phyloP scores from a whole-genome alignment of 2,113 vertebrate species.

The Dascyllus trimaculatus region DNA sequence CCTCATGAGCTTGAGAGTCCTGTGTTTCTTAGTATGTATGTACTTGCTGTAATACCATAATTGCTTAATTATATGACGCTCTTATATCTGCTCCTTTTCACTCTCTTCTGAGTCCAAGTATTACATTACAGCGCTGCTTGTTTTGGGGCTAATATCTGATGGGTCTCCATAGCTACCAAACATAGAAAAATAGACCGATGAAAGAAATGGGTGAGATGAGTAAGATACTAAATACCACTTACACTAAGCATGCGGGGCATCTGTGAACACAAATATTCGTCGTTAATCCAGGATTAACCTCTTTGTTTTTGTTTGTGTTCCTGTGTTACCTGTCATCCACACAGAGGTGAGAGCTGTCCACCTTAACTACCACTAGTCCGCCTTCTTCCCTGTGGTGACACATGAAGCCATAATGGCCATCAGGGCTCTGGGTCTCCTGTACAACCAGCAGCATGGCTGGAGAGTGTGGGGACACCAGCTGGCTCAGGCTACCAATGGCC shows the following conservation, averaged over 20 bases:
- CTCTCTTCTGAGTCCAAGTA: constrained; percentile 61
- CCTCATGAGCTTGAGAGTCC: not conserved
- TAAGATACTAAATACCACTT: constrained; percentile 35
- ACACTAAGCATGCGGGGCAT: constrained; percentile 29
- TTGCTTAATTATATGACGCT: constrained; percentile 44
- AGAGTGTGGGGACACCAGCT: constrained; percentile 78
- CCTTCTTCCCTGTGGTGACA: constrained; percentile 59
- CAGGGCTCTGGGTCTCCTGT: constrained; percentile 60
- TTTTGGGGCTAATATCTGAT: constrained; percentile 57
- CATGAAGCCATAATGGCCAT: constrained; percentile 73
- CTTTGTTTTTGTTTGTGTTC: not conserved
- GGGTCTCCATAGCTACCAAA: constrained; percentile 67
- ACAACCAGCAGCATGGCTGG: constrained; percentile 78
- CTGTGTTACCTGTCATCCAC: constrained; percentile 78
- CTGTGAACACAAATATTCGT: not conserved
- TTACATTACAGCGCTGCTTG: constrained; percentile 69
- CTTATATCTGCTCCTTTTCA: constrained; percentile 59
- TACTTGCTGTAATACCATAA: constrained; percentile 48
- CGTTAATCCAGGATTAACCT: constrained; percentile 1
- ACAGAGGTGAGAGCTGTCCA: constrained; percentile 68
- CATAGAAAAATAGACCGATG: constrained; percentile 31
- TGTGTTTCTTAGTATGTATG: constrained; percentile 26
- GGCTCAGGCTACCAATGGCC: constrained; percentile 71
- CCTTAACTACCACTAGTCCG: constrained; percentile 75
- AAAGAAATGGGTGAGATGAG: constrained; percentile 47